Evolutionary conservation across 2,113 vertebrate genomes (phyloP).

Genomic region (Strix aluco): DNA sequence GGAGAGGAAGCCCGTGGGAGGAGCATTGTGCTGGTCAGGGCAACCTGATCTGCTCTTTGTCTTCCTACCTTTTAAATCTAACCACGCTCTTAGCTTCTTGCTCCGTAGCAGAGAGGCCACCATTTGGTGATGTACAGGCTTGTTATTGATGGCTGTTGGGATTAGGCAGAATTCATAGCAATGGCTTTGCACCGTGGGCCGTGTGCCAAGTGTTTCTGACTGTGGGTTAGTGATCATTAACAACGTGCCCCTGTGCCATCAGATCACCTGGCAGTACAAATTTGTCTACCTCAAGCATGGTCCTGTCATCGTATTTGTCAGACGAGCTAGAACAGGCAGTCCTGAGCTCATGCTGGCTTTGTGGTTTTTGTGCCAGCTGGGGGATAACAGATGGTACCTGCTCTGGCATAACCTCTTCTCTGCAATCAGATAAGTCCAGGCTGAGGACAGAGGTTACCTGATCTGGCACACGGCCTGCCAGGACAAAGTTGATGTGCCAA

Average conservation of each 20-base stretch:
- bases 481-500: background rate
- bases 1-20: background rate
- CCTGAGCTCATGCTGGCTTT: background rate
- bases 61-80: background rate
- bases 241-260: rapidly evolving
- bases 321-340: background rate
- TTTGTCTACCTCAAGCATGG: background rate
- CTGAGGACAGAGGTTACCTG: constrained; percentile 7
- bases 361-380: background rate
- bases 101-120: background rate
- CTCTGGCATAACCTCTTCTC: background rate
- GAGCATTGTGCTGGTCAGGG: background rate
- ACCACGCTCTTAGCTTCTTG: rapidly evolving
- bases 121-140: rapidly evolving
- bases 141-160: background rate
- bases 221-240: background rate
- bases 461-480: background rate
- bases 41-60: background rate
- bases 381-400: background rate
- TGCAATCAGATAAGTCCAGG: background rate
- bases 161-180: background rate
- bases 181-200: rapidly evolving
- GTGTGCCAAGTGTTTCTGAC: background rate
- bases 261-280: background rate
- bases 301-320: background rate